Percentiles rank a stretch among this genome's conserved stretches.
Evolutionary conservation across 2,888 invertebrate genomes (phyloP).

Genomic region (Scaptomyza reducta): DNA sequence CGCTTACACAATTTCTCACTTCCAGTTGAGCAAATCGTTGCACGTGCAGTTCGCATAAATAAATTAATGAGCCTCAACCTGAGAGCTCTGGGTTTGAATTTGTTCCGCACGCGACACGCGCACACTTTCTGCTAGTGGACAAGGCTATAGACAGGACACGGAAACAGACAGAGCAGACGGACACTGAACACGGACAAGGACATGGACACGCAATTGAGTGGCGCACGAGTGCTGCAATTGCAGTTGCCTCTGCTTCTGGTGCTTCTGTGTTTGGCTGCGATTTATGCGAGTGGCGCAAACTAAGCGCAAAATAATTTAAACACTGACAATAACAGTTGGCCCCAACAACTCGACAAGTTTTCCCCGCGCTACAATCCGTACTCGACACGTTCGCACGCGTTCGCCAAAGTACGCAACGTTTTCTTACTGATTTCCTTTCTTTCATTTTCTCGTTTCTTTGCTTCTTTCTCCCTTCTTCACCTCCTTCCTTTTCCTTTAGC

Average conservation of each 20-base stretch:
- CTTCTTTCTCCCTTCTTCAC: constrained; percentile 13
- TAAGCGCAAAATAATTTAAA: constrained; percentile 80
- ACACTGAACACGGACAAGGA: constrained; percentile 29
- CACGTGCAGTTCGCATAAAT: constrained; percentile 81
- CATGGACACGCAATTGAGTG: constrained; percentile 48
- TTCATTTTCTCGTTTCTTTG: not conserved
- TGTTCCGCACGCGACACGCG: constrained; percentile 48
- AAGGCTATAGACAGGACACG: constrained; percentile 21
- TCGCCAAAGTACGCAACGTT: constrained; percentile 46
- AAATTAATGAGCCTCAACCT: constrained; percentile 75
- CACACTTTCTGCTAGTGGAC: constrained; percentile 14
- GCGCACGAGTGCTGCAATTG: constrained; percentile 47
- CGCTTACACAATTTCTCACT: constrained; percentile 75
- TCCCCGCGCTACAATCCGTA: constrained; percentile 25
- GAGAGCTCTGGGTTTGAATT: constrained; percentile 36
- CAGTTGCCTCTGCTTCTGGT: constrained; percentile 9
- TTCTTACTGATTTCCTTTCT: not conserved
- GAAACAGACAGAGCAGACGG: constrained; percentile 2
- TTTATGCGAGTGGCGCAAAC: constrained; percentile 75
- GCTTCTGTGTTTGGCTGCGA: constrained; percentile 57
- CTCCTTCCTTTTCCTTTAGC: constrained; percentile 33
- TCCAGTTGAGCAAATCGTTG: constrained; percentile 71
- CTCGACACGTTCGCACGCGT: constrained; percentile 78
- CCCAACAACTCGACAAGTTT: constrained; percentile 66
- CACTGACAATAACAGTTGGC: constrained; percentile 79